phyloP scores from a whole-genome alignment of 1,140 invertebrate species.

The Eciton burchellii region DNA sequence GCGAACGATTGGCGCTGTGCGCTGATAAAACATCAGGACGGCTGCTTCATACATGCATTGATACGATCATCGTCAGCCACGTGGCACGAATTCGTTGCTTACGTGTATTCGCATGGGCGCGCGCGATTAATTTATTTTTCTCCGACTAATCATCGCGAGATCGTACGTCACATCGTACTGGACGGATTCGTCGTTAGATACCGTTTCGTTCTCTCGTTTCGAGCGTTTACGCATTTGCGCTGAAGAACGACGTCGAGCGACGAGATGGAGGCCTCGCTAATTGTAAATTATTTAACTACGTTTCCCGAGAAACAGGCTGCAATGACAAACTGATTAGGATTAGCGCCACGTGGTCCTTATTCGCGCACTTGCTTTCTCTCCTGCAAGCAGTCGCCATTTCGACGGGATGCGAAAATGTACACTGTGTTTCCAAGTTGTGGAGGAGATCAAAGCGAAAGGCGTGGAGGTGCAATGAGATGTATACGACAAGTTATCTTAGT shows the following conservation, averaged over 20 bases:
- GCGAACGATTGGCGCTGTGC: conserved; percentile 52
- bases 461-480: conserved; percentile 78
- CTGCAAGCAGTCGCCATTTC: not conserved
- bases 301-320: conserved; percentile 20
- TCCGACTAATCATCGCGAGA: not conserved
- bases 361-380: conserved; percentile 31
- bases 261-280: conserved; percentile 55
- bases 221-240: conserved; percentile 36
- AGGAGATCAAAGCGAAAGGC: conserved; percentile 48
- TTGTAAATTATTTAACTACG: conserved; percentile 59
- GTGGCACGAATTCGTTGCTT: conserved; percentile 53
- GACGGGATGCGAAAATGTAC: conserved; percentile 11
- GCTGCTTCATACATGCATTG: conserved; percentile 38
- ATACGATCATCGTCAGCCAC: conserved; percentile 17
- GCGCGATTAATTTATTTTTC: conserved; percentile 32
- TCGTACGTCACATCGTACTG: not conserved
- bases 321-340: conserved; percentile 58
- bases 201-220: conserved; percentile 41
- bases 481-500: conserved; percentile 83
- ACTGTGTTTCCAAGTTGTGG: conserved; percentile 23
- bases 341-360: conserved; percentile 34
- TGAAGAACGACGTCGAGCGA: conserved; percentile 42
- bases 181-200: not conserved
- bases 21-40: conserved; percentile 34
- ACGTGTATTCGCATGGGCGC: not conserved